Conservation (phyloP, 1,140 invertebrate species). For the Hesperophylax magnus region DNA sequence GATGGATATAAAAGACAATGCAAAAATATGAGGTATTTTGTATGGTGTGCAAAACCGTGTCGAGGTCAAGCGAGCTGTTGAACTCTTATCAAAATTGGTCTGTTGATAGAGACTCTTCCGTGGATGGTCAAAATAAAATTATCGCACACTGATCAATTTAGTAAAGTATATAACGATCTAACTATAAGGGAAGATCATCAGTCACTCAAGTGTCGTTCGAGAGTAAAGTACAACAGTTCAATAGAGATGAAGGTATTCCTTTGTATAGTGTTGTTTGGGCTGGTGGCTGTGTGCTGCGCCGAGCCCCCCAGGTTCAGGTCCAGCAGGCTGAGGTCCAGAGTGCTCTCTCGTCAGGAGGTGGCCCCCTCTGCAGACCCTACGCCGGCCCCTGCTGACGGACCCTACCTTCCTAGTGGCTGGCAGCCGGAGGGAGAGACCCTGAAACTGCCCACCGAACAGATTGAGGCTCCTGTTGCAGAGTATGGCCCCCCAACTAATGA, state of each 20-base stretch:
- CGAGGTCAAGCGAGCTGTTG: not conserved
- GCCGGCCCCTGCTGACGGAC: not conserved
- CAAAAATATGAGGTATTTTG: too few relatives aligned
- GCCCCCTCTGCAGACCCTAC: not conserved
- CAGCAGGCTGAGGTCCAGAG: conserved; percentile 40
- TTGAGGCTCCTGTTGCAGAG: conserved; percentile 60
- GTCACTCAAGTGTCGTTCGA: not conserved
- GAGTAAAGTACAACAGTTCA: not conserved
- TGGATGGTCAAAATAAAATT: not conserved
- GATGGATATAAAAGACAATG: too few relatives aligned
- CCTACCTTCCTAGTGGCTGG: conserved; percentile 62
- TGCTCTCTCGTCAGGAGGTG: conserved; percentile 47
- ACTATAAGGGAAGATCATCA: not conserved
- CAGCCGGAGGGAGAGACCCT: conserved; percentile 63
- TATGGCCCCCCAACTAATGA: conserved; percentile 34
- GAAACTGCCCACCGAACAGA: conserved; percentile 62
- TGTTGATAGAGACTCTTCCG: not conserved
- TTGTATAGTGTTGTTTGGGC: not conserved
- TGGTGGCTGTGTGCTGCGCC: conserved; percentile 6
- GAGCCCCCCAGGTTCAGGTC: conserved; percentile 47
- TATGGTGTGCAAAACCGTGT: not conserved
- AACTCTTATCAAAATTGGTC: not conserved
- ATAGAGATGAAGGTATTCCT: conserved; percentile 46
- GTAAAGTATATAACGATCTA: not conserved
- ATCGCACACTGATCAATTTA: not conserved